A percentile compares a stretch with the other conserved stretches of the same genome.
phyloP scores from a whole-genome alignment of 2,888 invertebrate genomes.

The Cybosia mesomella region DNA sequence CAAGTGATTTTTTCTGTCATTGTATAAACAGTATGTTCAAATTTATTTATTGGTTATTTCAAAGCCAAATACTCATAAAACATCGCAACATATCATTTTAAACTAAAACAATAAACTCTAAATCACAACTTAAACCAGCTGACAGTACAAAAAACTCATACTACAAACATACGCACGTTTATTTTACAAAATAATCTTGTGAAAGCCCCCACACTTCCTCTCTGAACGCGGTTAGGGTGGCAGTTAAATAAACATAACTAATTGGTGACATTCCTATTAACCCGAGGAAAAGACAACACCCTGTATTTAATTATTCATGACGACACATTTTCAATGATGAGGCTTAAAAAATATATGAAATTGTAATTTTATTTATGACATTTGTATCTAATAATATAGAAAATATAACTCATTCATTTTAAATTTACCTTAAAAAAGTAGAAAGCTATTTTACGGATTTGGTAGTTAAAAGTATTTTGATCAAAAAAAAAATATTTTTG shows the following conservation, averaged over 20 bases:
- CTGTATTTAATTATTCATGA: constrained; percentile 28
- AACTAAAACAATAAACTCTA: constrained; percentile 19
- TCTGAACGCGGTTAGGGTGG: constrained; percentile 23
- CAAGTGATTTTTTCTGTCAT: not conserved
- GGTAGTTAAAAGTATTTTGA: not conserved
- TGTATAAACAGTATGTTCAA: not conserved
- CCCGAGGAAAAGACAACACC: constrained; percentile 35
- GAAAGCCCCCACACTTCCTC: constrained; percentile 45
- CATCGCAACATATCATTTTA: constrained; percentile 1
- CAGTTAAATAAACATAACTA: constrained; percentile 45
- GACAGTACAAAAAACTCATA: constrained; percentile 21
- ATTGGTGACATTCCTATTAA: constrained; percentile 41
- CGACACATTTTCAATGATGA: constrained; percentile 27
- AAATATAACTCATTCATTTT: no score
- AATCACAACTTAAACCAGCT: constrained; percentile 25
- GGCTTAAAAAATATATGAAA: constrained; percentile 31
- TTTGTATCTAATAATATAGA: no score
- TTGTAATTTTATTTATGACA: constrained; percentile 19
- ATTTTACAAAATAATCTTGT: constrained; percentile 38
- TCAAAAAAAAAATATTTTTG: no score
- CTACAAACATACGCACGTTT: constrained; percentile 22
- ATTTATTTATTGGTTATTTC: not conserved
- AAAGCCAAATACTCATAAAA: not conserved
- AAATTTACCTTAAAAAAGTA: no score
- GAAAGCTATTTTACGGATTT: not conserved